These are phyloP conservation scores for Labeo rohita DNA, from an alignment of 2,113 vertebrate species.

Conservation along the genomic window DNA sequence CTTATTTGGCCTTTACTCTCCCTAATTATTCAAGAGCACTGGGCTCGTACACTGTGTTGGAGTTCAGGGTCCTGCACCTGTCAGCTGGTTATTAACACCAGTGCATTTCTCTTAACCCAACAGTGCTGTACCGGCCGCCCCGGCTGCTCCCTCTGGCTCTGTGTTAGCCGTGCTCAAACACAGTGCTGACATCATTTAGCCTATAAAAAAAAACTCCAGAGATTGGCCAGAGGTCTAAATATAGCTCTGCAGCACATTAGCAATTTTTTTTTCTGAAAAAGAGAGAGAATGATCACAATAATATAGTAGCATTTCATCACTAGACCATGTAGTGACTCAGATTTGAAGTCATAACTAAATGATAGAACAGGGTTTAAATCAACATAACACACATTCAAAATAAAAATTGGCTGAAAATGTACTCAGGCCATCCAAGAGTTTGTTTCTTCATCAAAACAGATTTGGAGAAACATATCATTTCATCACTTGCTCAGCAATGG, in stretches of 20 bases:
- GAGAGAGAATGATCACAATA: conserved; percentile 18
- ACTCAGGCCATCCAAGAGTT: too few relatives aligned
- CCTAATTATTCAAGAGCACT: conserved; percentile 56
- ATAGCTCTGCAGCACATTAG: conserved; percentile 31
- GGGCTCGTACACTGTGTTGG: conserved; percentile 57
- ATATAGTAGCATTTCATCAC: background rate
- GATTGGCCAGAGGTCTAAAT: conserved; percentile 41
- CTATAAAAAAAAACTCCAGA: conserved; percentile 44
- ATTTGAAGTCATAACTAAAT: background rate
- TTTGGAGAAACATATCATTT: too few relatives aligned
- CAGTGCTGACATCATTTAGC: conserved; percentile 59
- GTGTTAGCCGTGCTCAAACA: conserved; percentile 28
- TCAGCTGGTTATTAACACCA: conserved; percentile 63
- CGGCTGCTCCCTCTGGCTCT: conserved; percentile 24
- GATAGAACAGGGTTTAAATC: background rate
- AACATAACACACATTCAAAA: background rate
- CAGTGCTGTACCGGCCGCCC: conserved; percentile 13
- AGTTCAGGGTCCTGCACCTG: conserved; percentile 61
- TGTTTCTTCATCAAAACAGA: too few relatives aligned
- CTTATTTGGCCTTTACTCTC: conserved; percentile 59
- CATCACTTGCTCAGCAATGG: too few relatives aligned
- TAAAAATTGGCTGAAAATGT: background rate
- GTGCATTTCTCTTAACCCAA: conserved; percentile 35
- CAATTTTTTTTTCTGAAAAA: conserved; percentile 32
- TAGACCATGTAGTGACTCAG: background rate